Conservation (phyloP, 2,113 vertebrate genomes). For the Zosterops lateralis region DNA sequence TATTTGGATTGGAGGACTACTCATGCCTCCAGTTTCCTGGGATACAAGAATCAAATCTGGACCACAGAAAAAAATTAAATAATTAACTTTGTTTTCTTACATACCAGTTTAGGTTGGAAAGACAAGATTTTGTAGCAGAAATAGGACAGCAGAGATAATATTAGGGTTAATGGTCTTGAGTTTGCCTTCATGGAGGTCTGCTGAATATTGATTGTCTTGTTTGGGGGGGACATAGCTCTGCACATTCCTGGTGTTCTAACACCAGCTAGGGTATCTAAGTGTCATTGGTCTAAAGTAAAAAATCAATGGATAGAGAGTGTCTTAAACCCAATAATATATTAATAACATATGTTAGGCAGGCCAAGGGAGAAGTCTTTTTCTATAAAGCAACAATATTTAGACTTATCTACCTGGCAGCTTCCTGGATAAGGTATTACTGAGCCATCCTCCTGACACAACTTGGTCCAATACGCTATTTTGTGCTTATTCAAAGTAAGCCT, state of each 20-base stretch:
- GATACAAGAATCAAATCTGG: neutral
- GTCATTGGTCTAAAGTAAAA: neutral
- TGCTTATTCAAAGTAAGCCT: neutral
- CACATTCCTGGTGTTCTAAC: neutral
- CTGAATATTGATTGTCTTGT: neutral
- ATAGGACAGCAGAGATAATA: neutral
- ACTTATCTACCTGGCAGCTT: neutral
- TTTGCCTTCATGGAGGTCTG: neutral
- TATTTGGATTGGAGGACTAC: neutral
- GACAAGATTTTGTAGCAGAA: neutral
- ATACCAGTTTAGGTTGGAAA: neutral
- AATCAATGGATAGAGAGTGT: neutral
- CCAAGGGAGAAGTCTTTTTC: neutral
- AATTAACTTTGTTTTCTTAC: neutral
- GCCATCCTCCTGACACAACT: neutral
- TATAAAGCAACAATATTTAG: neutral
- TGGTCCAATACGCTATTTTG: neutral
- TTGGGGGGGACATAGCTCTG: accelerated
- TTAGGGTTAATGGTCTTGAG: neutral
- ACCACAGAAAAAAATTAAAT: neutral
- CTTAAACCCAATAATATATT: neutral
- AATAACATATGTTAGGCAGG: neutral
- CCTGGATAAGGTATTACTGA: neutral
- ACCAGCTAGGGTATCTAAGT: neutral
- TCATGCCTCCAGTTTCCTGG: neutral